Percentiles rank a stretch among this genome's conserved stretches.
phyloP scores from a whole-genome alignment of 2,888 invertebrate species.

The Catocala sponsa region DNA sequence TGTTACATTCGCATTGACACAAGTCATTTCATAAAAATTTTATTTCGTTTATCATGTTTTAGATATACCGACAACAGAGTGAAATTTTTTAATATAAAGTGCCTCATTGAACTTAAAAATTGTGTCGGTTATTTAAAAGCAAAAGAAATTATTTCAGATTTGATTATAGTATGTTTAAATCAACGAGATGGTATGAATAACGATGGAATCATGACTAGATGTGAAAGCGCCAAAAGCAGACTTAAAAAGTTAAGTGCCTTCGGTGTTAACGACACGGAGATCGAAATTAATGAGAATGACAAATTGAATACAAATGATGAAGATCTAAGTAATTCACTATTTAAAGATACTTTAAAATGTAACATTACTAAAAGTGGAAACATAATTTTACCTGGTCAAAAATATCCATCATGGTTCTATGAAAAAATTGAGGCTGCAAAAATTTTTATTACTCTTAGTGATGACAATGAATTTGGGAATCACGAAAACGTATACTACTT shows the following conservation, averaged over 20 bases:
- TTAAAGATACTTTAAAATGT: slow-evolving; percentile 13
- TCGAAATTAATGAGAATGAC: slow-evolving; percentile 23
- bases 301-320: slow-evolving; percentile 20
- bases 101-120: slow-evolving; percentile 17
- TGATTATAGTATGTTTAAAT: slow-evolving; percentile 20
- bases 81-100: slow-evolving; percentile 16
- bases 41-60: slow-evolving; percentile 13
- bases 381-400: slow-evolving; percentile 11
- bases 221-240: slow-evolving; percentile 18
- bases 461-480: slow-evolving; percentile 18
- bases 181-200: slow-evolving; percentile 16
- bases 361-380: slow-evolving; percentile 9
- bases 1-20: slow-evolving; percentile 10
- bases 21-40: slow-evolving; percentile 15
- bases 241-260: slow-evolving; percentile 15
- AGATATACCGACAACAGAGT: slow-evolving; percentile 9
- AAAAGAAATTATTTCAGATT: slow-evolving; percentile 19
- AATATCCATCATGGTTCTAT: slow-evolving; percentile 9
- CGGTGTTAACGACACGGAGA: slow-evolving; percentile 16
- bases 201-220: slow-evolving; percentile 11
- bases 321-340: slow-evolving; percentile 16
- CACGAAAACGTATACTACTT: slow-evolving; percentile 20
- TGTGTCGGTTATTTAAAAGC: slow-evolving; percentile 17
- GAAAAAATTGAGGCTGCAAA: slow-evolving; percentile 21
- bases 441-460: slow-evolving; percentile 16